Base-by-base conservation (phyloP, 2,113 vertebrate species). In the Hiodon alosoides region DNA sequence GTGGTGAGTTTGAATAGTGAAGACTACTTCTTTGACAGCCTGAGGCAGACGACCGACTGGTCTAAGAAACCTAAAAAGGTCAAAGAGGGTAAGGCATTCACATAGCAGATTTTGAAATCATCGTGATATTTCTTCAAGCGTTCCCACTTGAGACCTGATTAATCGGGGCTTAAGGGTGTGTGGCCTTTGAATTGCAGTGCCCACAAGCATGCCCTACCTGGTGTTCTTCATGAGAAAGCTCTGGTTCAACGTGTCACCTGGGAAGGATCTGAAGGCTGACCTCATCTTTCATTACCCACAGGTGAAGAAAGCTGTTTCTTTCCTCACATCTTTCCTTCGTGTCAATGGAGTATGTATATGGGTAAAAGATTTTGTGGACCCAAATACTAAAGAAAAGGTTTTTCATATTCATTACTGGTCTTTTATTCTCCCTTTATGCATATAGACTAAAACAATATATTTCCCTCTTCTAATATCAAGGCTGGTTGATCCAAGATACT, bases 21-120 rank as follows among this genome's bases (percentile, higher is more conserved):
- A 3, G 96, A 98, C 78, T 98, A 95, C 84, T 98, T 99, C 90
- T 99, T 98, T 7, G 97, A 99, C 81, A 94, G 93, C 61, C 84
- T 98, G 78, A 91, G 93, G 76, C 90, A 96, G 64, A 90, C 98
- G 80, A 94, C 94, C 2, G 93, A 98, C 80, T 98, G 93, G 94
- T 92, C 89, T 74, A 94, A 85, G 81, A 95, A 85, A 76, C 89
- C 85, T 80, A 97, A 93, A 84, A 91, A 89, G 54, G 85, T 86
- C 61, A 94, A 90, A 80, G 95, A 96, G 0, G 95, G 96, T 98
- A 89, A 88, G 81, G 71, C 53, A 9, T 47, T 10, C 3, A 51
- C 14, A 0, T 46, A n/a, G 17, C 16, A 31, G 1, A 46, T 57
- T 31, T 17, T 53, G 7, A 60, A 14, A 61, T 2, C 11, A 9